Evolutionary conservation across 2,113 vertebrate species (phyloP), one percentile per base, ranked within the genome.

Genomic region (Platysternon megacephalum): DNA sequence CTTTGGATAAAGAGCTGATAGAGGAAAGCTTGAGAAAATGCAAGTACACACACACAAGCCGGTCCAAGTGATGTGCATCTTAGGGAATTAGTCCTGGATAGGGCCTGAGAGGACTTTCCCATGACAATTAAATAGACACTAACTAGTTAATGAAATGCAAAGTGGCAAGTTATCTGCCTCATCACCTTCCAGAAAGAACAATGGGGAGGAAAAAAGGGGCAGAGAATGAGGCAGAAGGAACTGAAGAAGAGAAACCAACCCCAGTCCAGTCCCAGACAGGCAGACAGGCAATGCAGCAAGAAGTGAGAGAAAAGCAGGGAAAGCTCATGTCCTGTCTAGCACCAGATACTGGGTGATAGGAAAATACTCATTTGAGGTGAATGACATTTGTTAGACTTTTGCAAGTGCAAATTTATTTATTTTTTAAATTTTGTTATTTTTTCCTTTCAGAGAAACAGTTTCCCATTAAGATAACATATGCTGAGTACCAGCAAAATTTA

Each of bases 401-500:
- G 55, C 51, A 87, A 90, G 2, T 0, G 0, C 52, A 3, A n/a
- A n/a, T n/a, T n/a, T 9, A 1, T 53, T 42, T 91, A 8, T 44
- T 11, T 42, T 16, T 26, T 52, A 8, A 65, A 35, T 42, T 28
- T 80, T 11, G 28, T 61, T 58, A 48, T 52, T n/a, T 65, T 91
- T 82, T 80, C 22, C n/a, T 87, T 93, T 4, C 85, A 99, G 98
- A 98, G 88, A 97, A 97, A 82, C 84, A 96, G 35, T 89, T 98
- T 53, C 98, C 98, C 0, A 79, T 98, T 85, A 98, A 96, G 88
- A 98, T 99, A 82, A 2, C 92, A 0, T 98, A 99, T 2, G 79
- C 89, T 32, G 94, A 97, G 42, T 99, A 99, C 14, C 97, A 98
- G 13, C 96, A 97, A 58, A 89, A 94, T 90, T 68, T 99, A 96